Evolutionary conservation across 2,797 vertebrate genomes (phyloP).

Genomic region (Aselliscus stoliczkanus): DNA sequence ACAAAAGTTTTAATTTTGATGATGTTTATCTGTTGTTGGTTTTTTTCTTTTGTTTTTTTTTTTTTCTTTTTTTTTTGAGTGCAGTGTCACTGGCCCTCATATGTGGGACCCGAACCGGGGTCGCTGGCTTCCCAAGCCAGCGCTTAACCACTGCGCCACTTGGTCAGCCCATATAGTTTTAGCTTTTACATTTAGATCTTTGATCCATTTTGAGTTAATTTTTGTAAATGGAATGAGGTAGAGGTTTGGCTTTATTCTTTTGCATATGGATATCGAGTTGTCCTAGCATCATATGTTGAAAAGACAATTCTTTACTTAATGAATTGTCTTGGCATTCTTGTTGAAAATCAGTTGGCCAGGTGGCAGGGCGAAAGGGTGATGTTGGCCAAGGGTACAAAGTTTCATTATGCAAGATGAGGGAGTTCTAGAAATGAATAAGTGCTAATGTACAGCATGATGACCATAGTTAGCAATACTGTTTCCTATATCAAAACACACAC

Average conservation of each 20-base stretch:
- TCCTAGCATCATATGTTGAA: not conserved
- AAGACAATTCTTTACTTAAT: not conserved
- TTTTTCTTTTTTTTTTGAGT: no score
- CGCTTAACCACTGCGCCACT: no score
- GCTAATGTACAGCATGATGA: not conserved
- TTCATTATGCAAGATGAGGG: not conserved
- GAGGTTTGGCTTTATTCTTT: not conserved
- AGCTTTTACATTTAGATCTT: not conserved
- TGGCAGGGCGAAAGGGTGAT: not conserved
- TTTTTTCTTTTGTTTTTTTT: not conserved
- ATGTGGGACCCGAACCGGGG: no score
- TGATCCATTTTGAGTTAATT: conserved; percentile 14
- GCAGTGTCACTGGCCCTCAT: no score
- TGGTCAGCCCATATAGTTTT: no score
- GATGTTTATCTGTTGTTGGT: not conserved
- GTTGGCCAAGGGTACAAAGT: not conserved
- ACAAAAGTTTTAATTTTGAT: not conserved
- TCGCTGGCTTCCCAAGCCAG: no score
- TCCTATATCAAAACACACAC: not conserved
- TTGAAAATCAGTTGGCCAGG: not conserved
- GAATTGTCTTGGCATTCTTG: not conserved
- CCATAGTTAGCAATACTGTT: not conserved
- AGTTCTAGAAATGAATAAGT: not conserved
- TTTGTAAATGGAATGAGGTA: not conserved
- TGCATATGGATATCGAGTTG: not conserved